These are phyloP conservation scores for Colius striatus DNA, from an alignment of 2,113 vertebrate genomes.

Conservation along the genomic window DNA sequence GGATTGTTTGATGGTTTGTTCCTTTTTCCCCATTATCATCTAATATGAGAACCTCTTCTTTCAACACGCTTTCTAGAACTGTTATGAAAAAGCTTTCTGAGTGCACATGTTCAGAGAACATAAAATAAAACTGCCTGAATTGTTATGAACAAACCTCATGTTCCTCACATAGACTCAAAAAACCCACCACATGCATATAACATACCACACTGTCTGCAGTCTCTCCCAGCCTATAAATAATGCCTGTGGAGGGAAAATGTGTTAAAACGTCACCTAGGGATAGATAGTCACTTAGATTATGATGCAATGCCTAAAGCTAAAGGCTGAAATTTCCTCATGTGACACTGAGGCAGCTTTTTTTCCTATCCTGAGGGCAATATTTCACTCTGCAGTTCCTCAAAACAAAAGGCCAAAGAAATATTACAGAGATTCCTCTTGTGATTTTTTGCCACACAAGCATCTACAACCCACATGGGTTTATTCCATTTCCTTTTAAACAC, in stretches of 20 bases:
- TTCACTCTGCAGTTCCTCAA: slow-evolving; percentile 7
- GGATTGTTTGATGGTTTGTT: neutral
- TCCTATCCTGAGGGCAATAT: neutral
- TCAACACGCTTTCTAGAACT: neutral
- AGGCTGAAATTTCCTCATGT: neutral
- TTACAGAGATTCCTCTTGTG: neutral
- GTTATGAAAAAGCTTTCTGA: neutral
- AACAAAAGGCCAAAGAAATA: neutral
- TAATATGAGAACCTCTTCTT: neutral
- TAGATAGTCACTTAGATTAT: neutral
- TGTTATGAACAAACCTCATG: slow-evolving; percentile 1
- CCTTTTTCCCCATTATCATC: neutral
- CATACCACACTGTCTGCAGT: neutral
- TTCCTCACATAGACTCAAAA: neutral
- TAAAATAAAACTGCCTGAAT: slow-evolving; percentile 8
- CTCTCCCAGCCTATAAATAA: slow-evolving; percentile 4
- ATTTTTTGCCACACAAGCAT: neutral
- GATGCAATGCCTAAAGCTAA: neutral
- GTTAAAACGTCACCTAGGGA: slow-evolving; percentile 14
- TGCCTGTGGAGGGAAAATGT: neutral
- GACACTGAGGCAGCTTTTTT: neutral
- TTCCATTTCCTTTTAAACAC: slow-evolving; percentile 4
- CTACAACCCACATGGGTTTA: neutral
- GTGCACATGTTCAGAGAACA: neutral
- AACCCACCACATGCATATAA: neutral